Evolutionary conservation across 2,797 vertebrate genomes (phyloP).

Genomic region (Alosa sapidissima): DNA sequence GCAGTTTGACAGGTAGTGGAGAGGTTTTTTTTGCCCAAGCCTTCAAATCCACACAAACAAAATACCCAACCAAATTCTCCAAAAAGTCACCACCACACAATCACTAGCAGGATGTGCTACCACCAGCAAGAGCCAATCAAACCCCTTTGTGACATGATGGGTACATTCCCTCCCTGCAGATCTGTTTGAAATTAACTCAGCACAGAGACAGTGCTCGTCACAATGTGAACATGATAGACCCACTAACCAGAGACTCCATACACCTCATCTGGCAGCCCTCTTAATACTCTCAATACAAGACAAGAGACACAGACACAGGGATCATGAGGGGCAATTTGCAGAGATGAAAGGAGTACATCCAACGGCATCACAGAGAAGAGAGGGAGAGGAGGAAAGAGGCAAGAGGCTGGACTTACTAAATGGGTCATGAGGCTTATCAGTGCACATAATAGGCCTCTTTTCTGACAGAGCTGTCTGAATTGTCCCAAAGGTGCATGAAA

Average conservation of each 20-base stretch:
- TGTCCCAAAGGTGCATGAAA: conserved; percentile 39
- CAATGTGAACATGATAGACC: neutral
- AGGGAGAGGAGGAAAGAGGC: neutral
- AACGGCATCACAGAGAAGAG: neutral
- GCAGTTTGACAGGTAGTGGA: too few relatives aligned
- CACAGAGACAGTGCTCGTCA: neutral
- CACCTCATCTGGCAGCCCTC: conserved; percentile 1
- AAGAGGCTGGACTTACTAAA: conserved; percentile 27
- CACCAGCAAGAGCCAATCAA: neutral
- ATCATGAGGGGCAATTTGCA: neutral
- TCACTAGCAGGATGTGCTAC: neutral
- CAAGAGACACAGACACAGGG: neutral
- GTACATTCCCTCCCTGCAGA: neutral
- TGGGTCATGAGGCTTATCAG: conserved; percentile 38
- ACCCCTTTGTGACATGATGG: neutral
- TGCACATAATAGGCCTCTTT: conserved; percentile 28
- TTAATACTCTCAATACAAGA: neutral
- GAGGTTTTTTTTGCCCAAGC: too few relatives aligned
- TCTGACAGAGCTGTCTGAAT: conserved; percentile 38
- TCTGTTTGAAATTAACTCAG: conserved; percentile 7
- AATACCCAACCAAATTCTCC: neutral
- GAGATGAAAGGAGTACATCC: conserved; percentile 6
- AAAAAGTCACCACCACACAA: neutral
- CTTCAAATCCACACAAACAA: neutral
- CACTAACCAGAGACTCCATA: neutral